phyloP scores from a whole-genome alignment of 1,140 invertebrate species.

The Listronotus bonariensis region DNA sequence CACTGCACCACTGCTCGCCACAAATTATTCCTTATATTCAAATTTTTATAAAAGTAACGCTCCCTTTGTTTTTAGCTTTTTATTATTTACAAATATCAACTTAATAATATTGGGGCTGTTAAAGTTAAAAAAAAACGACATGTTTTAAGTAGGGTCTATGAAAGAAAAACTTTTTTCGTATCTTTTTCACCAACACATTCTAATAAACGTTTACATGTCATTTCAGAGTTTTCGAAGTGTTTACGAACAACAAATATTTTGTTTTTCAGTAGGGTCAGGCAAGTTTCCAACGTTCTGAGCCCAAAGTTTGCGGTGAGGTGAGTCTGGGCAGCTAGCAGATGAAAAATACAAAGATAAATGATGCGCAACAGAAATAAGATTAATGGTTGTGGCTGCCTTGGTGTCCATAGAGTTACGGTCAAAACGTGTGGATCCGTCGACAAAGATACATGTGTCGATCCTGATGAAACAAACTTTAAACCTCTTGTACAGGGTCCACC shows the following conservation, averaged over 20 bases:
- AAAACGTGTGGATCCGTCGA: slow-evolving; percentile 13
- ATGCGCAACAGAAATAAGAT: slow-evolving; percentile 45
- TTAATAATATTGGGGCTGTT: too few relatives aligned
- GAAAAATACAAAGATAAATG: slow-evolving; percentile 50
- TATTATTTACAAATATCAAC: too few relatives aligned
- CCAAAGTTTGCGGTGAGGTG: slow-evolving; percentile 32
- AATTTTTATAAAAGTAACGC: too few relatives aligned
- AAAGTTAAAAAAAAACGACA: too few relatives aligned
- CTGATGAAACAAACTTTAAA: slow-evolving; percentile 13
- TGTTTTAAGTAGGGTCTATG: too few relatives aligned
- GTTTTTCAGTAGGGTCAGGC: slow-evolving; percentile 31
- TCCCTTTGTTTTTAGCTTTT: too few relatives aligned
- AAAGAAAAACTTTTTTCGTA: too few relatives aligned
- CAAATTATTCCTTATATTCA: too few relatives aligned
- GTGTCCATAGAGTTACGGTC: slow-evolving; percentile 27
- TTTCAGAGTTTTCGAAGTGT: slow-evolving; percentile 18
- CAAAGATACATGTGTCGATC: slow-evolving; percentile 33
- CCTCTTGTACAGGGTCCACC: not conserved
- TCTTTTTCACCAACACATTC: too few relatives aligned
- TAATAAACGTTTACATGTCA: slow-evolving; percentile 21
- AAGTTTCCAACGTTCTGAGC: slow-evolving; percentile 27
- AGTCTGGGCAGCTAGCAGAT: slow-evolving; percentile 32
- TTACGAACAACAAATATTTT: slow-evolving; percentile 35
- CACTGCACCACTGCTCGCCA: too few relatives aligned
- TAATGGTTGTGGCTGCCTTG: slow-evolving; percentile 32